Evolutionary conservation across 2,888 invertebrate genomes (phyloP), one percentile per base, ranked within the genome.

Genomic region (Linyphia triangularis): DNA sequence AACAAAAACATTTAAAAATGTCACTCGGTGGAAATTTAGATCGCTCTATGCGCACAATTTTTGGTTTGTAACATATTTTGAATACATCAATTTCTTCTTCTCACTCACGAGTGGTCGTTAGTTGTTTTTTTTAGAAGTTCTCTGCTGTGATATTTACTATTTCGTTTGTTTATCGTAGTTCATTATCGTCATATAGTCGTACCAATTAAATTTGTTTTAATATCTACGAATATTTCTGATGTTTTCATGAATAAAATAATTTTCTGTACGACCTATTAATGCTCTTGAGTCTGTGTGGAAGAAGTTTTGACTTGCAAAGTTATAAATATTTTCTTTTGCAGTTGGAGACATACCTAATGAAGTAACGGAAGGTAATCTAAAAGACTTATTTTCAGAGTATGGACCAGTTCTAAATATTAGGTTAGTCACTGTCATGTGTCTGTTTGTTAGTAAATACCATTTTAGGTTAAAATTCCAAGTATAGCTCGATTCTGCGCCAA

Each of bases 271-370:
- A n/a, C n/a, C n/a, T n/a, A n/a, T n/a, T n/a, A n/a, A n/a, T n/a
- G n/a, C n/a, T n/a, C n/a, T n/a, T n/a, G n/a, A n/a, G n/a, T n/a
- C n/a, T n/a, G n/a, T n/a, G n/a, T n/a, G n/a, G n/a, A n/a, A n/a
- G n/a, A n/a, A n/a, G n/a, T n/a, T n/a, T n/a, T n/a, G n/a, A n/a
- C n/a, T n/a, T n/a, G n/a, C 16, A 43, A 13, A 3, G 7, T 43
- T 43, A 9, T 13, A 13, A 10, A 0, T 13, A 16, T 13, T 51
- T n/a, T 51, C 5, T 51, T 51, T 51, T 51, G 51, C 16, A 98
- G 99, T 99, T 90, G 99, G 99, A 90, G 99, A 99, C 93, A 99
- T 99, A 93, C 99, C 99, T 0, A 99, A 99, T 93, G 99, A 99
- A 94, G 99, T 99, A 1, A 98, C 98, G 0, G 99, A 99, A 93